Evolutionary conservation across 2,888 invertebrate genomes (phyloP).

Genomic region (Eupithecia exiguata): DNA sequence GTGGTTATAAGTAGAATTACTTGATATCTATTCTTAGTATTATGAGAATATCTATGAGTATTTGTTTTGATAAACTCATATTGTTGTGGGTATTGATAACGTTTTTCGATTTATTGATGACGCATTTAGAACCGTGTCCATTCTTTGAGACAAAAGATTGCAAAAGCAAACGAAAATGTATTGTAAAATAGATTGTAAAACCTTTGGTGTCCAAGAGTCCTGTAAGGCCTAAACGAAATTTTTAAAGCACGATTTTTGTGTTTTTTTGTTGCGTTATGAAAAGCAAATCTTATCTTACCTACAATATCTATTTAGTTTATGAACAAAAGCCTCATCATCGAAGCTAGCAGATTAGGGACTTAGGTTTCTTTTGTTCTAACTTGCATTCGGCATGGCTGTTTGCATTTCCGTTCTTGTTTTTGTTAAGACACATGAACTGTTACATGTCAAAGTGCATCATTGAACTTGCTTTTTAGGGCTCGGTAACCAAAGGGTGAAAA

Average conservation of each 20-base stretch:
- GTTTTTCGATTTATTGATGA: not conserved
- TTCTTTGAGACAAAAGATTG: not conserved
- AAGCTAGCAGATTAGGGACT: conserved; percentile 35
- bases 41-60: not conserved
- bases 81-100: not conserved
- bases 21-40: conserved; percentile 9
- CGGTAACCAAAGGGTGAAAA: no score
- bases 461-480: not conserved
- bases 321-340: conserved; percentile 16
- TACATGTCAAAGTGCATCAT: not conserved
- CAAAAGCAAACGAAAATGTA: no score
- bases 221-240: no score
- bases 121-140: not conserved
- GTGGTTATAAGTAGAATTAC: not conserved
- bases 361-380: conserved; percentile 21
- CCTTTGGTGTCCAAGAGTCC: not conserved
- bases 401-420: conserved; percentile 34
- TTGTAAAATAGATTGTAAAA: not conserved
- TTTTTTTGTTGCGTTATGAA: not conserved
- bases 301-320: not conserved
- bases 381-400: conserved; percentile 39
- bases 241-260: no score
- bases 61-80: not conserved
- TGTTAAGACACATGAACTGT: conserved; percentile 11
- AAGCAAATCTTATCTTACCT: not conserved